Conservation (phyloP, 1,140 invertebrate species). For the Pseudomyrmex concolor region DNA sequence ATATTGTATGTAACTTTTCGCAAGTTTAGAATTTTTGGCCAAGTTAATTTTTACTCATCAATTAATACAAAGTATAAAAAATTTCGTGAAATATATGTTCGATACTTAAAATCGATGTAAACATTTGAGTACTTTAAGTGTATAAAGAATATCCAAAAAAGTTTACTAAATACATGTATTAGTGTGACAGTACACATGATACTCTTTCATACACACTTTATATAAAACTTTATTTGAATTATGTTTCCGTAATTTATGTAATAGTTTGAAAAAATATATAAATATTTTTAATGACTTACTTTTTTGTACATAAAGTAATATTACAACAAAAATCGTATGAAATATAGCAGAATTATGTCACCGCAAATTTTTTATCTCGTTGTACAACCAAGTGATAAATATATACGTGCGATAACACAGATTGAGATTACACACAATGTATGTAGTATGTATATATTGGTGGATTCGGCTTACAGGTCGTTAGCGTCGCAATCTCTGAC, state of each 20-base stretch:
- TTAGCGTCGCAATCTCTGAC: conserved; percentile 25
- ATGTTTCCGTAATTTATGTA: too few relatives aligned
- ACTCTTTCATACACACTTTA: too few relatives aligned
- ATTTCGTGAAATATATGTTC: neutral
- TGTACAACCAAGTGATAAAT: neutral
- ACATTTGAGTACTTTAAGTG: neutral
- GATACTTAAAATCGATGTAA: neutral
- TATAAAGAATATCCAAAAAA: neutral
- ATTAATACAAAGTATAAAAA: neutral
- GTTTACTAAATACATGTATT: neutral
- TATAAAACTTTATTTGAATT: too few relatives aligned
- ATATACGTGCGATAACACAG: neutral
- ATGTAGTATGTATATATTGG: neutral
- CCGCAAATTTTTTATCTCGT: conserved; percentile 23
- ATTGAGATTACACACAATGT: too few relatives aligned
- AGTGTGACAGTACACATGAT: neutral
- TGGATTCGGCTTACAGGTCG: conserved; percentile 35
- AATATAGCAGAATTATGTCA: neutral
- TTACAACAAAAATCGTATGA: neutral
- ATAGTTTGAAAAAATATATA: neutral
- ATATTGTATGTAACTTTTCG: too few relatives aligned
- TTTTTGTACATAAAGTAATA: neutral
- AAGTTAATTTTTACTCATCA: neutral
- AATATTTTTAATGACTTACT: neutral
- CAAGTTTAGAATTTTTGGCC: neutral